A percentile compares a stretch with the other conserved stretches of the same genome.
Evolutionary conservation across 2,888 invertebrate genomes (phyloP).

Genomic region (Tiphia femorata): DNA sequence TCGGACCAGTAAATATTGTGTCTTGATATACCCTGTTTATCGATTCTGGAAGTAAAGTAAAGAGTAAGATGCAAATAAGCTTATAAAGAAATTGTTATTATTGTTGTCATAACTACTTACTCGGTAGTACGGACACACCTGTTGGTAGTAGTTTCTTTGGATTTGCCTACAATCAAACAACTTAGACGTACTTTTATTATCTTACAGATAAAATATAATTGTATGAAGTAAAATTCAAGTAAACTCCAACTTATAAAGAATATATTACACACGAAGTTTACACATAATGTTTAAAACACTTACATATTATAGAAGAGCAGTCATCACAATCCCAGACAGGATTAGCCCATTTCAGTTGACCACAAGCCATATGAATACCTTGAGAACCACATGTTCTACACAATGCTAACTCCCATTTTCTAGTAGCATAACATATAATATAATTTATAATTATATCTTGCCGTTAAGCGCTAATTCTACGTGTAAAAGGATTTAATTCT

Average conservation of each 20-base stretch:
- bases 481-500: conserved; percentile 39
- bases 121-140: too few species aligned
- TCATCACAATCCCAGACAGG: conserved; percentile 69
- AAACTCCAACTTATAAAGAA: too few species aligned
- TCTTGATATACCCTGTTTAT: too few species aligned
- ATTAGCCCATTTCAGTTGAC: conserved; percentile 63
- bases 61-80: neutral
- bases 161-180: too few species aligned
- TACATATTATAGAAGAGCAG: conserved; percentile 63
- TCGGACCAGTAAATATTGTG: conserved; percentile 1
- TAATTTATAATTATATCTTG: neutral
- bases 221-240: too few species aligned
- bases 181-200: too few species aligned
- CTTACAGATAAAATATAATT: too few species aligned
- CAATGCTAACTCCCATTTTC: conserved; percentile 71
- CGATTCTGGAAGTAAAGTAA: neutral
- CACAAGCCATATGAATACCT: conserved; percentile 72
- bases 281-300: too few species aligned
- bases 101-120: too few species aligned
- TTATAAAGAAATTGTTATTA: neutral
- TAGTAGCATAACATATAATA: conserved; percentile 33
- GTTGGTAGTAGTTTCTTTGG: too few species aligned
- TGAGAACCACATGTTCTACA: conserved; percentile 73
- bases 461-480: neutral
- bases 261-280: too few species aligned